phyloP scores from a whole-genome alignment of 2,797 vertebrate species.

The Psittacula echo region DNA sequence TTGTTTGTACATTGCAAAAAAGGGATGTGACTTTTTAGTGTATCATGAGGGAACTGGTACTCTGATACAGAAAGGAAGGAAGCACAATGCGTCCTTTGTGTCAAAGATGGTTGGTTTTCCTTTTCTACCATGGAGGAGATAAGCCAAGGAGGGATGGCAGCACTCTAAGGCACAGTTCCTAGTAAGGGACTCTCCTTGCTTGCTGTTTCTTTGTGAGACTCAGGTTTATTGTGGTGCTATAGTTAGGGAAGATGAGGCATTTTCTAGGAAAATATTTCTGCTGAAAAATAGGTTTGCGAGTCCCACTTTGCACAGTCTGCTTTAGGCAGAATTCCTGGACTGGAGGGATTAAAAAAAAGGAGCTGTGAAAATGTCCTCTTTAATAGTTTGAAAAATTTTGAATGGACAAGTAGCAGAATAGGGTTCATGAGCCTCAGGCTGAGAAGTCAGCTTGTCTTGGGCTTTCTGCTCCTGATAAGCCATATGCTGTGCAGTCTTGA shows the following conservation, averaged over 20 bases:
- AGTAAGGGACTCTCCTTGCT: background rate
- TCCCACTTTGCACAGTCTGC: background rate
- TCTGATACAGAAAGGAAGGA: background rate
- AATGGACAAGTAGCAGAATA: background rate
- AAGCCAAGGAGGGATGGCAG: background rate
- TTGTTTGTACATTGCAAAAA: background rate
- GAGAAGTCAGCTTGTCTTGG: background rate
- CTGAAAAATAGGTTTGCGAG: background rate
- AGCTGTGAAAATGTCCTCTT: background rate
- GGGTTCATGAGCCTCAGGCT: background rate
- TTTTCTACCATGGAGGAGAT: background rate
- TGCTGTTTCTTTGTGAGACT: background rate
- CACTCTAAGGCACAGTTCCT: background rate
- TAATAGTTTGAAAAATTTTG: background rate
- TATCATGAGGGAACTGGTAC: background rate
- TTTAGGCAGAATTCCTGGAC: background rate
- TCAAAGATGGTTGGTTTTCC: background rate
- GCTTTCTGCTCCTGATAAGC: background rate
- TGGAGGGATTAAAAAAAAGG: background rate
- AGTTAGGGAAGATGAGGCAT: background rate
- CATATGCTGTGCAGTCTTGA: background rate
- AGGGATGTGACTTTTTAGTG: background rate
- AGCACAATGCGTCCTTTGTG: background rate
- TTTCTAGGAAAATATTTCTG: background rate
- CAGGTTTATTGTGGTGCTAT: background rate